phyloP scores from a whole-genome alignment of 2,113 vertebrate species.

The Setophaga petechia region DNA sequence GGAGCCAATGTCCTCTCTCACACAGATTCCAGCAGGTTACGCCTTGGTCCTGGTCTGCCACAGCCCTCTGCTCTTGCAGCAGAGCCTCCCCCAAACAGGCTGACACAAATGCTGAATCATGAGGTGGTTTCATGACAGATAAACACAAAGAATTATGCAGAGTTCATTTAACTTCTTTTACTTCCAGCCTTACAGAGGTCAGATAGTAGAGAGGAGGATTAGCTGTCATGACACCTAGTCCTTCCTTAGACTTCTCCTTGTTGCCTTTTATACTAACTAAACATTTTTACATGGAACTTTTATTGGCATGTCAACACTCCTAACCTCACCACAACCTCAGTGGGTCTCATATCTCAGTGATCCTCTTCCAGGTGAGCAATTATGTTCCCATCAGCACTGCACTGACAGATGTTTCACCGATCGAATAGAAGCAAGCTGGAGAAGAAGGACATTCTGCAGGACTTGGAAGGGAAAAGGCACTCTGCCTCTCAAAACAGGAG shows the following conservation, averaged over 20 bases:
- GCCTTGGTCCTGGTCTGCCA: background rate
- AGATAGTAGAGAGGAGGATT: constrained; percentile 38
- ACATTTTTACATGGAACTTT: constrained; percentile 15
- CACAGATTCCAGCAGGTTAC: background rate
- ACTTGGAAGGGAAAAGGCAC: background rate
- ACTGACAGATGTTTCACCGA: background rate
- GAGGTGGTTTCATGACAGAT: constrained; percentile 29
- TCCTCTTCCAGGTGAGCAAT: background rate
- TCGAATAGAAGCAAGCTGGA: rapidly evolving
- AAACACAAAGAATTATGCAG: constrained; percentile 8
- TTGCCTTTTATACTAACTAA: constrained; percentile 14
- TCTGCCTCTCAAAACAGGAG: background rate
- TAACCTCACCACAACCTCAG: background rate
- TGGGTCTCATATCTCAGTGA: rapidly evolving
- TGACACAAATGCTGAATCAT: background rate
- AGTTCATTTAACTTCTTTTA: constrained; percentile 45
- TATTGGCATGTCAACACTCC: constrained; percentile 1
- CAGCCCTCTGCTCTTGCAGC: background rate
- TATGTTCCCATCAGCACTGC: background rate
- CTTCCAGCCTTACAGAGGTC: constrained; percentile 25
- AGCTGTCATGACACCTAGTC: background rate
- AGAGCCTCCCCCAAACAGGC: background rate
- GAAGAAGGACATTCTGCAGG: background rate
- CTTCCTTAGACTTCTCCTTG: constrained; percentile 14
- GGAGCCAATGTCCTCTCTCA: background rate